Conservation (phyloP, 2,113 vertebrate species). For the Corythaeola cristata region DNA sequence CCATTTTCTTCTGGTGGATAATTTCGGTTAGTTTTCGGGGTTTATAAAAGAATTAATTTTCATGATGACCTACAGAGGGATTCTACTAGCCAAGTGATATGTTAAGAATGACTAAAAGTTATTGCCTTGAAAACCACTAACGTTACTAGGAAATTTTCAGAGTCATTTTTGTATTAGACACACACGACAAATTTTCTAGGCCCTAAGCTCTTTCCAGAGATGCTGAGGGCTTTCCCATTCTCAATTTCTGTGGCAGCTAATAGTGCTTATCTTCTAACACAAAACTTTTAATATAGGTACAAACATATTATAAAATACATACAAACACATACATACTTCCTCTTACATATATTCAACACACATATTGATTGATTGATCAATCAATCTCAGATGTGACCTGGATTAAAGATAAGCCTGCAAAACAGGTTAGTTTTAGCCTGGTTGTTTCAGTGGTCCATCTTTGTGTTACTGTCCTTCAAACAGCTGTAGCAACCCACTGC, state of each 20-base stretch:
- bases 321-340: background rate
- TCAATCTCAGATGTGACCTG: background rate
- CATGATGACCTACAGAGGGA: background rate
- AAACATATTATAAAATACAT: background rate
- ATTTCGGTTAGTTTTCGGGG: background rate
- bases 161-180: background rate
- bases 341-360: background rate
- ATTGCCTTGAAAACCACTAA: background rate
- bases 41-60: conserved; percentile 19
- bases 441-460: background rate
- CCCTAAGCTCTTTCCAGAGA: background rate
- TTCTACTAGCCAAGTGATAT: background rate
- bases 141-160: background rate
- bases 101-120: background rate
- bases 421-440: background rate
- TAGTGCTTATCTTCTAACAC: background rate
- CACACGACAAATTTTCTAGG: background rate
- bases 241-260: background rate
- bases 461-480: background rate
- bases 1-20: background rate
- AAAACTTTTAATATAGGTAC: background rate
- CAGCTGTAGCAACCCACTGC: background rate
- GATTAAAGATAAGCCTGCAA: background rate
- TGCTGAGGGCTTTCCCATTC: background rate
- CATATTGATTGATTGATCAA: background rate